A percentile compares a stretch with the other conserved stretches of the same genome.
phyloP scores from a whole-genome alignment of 1,140 invertebrate species.

The Orussus abietinus region DNA sequence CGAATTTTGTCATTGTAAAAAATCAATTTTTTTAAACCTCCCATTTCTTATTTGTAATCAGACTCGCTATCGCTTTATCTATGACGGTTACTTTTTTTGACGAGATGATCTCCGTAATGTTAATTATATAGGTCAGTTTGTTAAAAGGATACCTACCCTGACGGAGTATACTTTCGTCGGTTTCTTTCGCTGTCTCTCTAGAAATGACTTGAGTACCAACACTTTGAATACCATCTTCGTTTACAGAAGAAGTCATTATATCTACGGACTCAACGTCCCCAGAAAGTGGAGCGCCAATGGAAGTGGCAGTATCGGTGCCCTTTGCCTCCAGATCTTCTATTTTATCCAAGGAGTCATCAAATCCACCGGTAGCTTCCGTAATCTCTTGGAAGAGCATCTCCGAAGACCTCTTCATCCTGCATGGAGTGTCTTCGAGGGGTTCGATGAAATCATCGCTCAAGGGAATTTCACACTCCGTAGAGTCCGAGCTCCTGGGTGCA shows the following conservation, averaged over 20 bases:
- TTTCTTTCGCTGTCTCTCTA: constrained; percentile 23
- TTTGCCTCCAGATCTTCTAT: constrained; percentile 16
- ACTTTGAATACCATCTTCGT: constrained; percentile 49
- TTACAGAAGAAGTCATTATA: constrained; percentile 54
- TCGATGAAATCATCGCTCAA: constrained; percentile 30
- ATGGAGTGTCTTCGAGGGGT: constrained; percentile 49
- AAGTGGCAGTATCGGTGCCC: constrained; percentile 31
- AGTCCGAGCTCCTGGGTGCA: constrained; percentile 40
- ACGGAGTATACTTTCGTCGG: constrained; percentile 9
- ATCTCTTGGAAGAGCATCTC: constrained; percentile 85
- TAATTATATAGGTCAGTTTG: no score
- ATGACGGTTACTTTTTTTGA: no score
- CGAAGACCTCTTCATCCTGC: constrained; percentile 80
- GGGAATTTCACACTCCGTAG: constrained; percentile 28
- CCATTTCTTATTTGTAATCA: no score
- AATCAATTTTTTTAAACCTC: no score
- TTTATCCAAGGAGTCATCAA: constrained; percentile 19
- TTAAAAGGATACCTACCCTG: no score
- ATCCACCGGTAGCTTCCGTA: constrained; percentile 33
- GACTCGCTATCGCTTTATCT: no score
- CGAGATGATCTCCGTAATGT: no score
- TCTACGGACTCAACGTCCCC: constrained; percentile 50
- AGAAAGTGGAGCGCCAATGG: constrained; percentile 23
- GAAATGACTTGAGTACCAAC: constrained; percentile 59
- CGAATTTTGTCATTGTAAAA: no score